Evolutionary conservation across 2,888 invertebrate species (phyloP), one percentile per base, ranked within the genome.

Genomic region (Pristionchus maxplancki): DNA sequence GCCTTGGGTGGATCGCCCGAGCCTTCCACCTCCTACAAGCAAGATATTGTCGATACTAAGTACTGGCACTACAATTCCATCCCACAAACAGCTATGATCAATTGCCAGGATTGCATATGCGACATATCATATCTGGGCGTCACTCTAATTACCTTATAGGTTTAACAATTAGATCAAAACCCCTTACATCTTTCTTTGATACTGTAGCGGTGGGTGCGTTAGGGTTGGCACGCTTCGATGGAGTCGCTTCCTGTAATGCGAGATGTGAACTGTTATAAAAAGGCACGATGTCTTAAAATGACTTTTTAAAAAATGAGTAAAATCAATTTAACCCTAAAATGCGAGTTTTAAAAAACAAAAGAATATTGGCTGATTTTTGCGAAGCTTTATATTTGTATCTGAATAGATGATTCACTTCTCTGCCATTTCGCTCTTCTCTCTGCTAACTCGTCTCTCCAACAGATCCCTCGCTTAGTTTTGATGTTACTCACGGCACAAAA

Each of bases 21-120:
- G 1, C 87, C 87, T 28, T 87, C 87, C 17, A 87, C 62, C 34
- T 86, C 86, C 86, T 86, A 44, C 86, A 86, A 86, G 1, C 44
- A 37, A 0, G 1, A 24, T 9, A 37, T 83, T 34, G 58, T 83
- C 37, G 37, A 58, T 58, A 58, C 40, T 48, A 24, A 40, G n/a
- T 9, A 44, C 31, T 17, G 13, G 15, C 5, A 50, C n/a, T n/a
- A n/a, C n/a, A n/a, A n/a, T n/a, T n/a, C n/a, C n/a, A n/a, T n/a
- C n/a, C n/a, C n/a, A n/a, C n/a, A n/a, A n/a, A n/a, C n/a, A n/a
- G n/a, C n/a, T n/a, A n/a, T n/a, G n/a, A n/a, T n/a, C n/a, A n/a
- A n/a, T n/a, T n/a, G n/a, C n/a, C n/a, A n/a, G n/a, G n/a, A n/a
- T n/a, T n/a, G n/a, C n/a, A n/a, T n/a, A n/a, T n/a, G n/a, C n/a